Evolutionary conservation across 2,113 vertebrate species (phyloP), one percentile per base, ranked within the genome.

Genomic region (Strix uralensis): DNA sequence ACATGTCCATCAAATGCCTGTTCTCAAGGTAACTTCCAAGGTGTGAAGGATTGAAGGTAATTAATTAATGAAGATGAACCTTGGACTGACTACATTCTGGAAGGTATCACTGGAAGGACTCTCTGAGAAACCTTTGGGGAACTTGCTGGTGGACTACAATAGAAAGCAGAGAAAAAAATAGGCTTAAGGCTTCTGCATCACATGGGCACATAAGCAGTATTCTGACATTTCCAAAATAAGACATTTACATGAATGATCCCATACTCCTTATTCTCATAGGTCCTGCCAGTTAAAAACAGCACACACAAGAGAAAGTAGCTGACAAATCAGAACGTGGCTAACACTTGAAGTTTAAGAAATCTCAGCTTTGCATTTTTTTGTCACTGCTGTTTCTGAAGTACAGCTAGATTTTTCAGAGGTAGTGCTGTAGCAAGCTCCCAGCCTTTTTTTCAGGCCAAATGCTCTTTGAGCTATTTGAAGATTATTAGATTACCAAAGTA

Each of bases 401-500:
- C 5, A 75, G n/a, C 7, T 74, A 57, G 44, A 27, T 83, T 90
- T 93, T 84, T 81, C 82, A 81, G 17, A 86, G 21, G 22, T 22
- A 32, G 15, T 57, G 34, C 55, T 71, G 10, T 34, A 79, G 26
- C 11, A 57, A 92, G 15, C 21, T 81, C 80, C 3, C 7, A 74
- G 75, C 29, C 3, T 62, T 61, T 93, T 62, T 90, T 75, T 55
- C 16, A 71, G 57, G n/a, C 23, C 88, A 93, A 95, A 74, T 75
- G 21, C 16, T 86, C 80, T 89, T 92, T 92, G 63, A 94, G 70
- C 44, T 96, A 96, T 92, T 95, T 93, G 81, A 88, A 88, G 88
- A 67, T 95, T 92, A 95, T 86, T 95, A 86, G 47, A 93, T 93
- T 94, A 95, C 34, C 40, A 40, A 88, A 94, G 90, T 86, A 73